These are phyloP conservation scores for Muscina levida DNA, from an alignment of 2,888 invertebrate genomes.

Conservation along the genomic window DNA sequence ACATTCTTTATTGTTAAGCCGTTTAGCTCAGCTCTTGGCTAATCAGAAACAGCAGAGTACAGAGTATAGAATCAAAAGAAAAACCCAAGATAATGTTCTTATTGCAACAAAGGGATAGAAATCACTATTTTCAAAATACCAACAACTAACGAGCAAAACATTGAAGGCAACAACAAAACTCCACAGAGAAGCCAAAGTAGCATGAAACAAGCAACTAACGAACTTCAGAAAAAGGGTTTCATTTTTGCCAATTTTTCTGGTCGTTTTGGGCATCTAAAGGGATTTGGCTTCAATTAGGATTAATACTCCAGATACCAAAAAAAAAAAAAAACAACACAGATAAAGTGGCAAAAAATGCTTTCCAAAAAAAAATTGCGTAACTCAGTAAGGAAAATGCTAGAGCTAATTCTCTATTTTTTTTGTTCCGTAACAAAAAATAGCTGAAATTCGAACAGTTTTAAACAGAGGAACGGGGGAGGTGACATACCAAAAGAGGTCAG, in stretches of 20 bases:
- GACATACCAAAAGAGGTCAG: conserved; percentile 12
- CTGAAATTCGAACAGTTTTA: background rate
- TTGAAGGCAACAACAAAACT: too few species aligned
- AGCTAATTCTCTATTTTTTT: background rate
- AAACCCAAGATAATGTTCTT: too few species aligned
- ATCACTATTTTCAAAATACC: too few species aligned
- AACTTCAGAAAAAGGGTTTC: conserved; percentile 70
- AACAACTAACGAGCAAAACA: too few species aligned
- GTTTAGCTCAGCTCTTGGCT: too few species aligned
- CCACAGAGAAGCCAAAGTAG: conserved; percentile 61
- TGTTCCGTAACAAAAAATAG: background rate
- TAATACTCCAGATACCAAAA: conserved; percentile 75
- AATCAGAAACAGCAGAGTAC: too few species aligned
- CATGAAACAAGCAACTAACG: conserved; percentile 69
- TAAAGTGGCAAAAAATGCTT: conserved; percentile 35
- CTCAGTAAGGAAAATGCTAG: background rate
- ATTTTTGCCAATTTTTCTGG: background rate
- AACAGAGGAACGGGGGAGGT: background rate
- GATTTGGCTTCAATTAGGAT: conserved; percentile 78
- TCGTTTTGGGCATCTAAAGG: conserved; percentile 70
- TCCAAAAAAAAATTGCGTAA: conserved; percentile 53
- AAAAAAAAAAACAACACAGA: background rate
- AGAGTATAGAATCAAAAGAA: too few species aligned
- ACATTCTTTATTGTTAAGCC: too few species aligned
- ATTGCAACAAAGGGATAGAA: too few species aligned